phyloP scores from a whole-genome alignment of 2,113 vertebrate genomes.

The Pluvialis apricaria region DNA sequence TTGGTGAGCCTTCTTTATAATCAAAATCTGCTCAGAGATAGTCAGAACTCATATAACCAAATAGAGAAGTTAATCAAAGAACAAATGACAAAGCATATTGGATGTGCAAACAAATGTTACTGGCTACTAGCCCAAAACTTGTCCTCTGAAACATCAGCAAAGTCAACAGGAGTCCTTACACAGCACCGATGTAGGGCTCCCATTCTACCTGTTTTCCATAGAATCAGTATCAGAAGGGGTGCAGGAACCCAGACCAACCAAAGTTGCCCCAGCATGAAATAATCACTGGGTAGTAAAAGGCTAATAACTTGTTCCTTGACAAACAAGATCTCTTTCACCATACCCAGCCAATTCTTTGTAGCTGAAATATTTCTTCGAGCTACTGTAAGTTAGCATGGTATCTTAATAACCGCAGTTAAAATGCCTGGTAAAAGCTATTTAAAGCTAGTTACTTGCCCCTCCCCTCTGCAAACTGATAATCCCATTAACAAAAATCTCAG shows the following conservation, averaged over 20 bases:
- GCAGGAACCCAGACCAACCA: background rate
- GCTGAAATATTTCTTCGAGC: background rate
- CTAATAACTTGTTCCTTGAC: background rate
- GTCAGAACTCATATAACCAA: background rate
- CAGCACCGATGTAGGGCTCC: background rate
- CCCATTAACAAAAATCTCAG: background rate
- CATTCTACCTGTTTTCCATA: background rate
- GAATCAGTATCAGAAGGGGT: background rate
- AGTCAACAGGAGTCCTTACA: background rate
- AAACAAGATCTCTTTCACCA: background rate
- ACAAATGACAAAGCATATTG: background rate
- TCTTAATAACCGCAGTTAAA: background rate
- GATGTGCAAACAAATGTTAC: background rate
- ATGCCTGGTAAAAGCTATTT: background rate
- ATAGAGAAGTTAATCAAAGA: background rate
- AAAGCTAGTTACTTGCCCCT: background rate
- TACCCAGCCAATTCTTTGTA: background rate
- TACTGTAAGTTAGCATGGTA: background rate
- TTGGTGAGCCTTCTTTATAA: background rate
- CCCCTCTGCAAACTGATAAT: background rate
- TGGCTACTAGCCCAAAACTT: background rate
- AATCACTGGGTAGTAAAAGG: background rate
- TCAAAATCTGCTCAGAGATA: background rate
- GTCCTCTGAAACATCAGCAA: background rate
- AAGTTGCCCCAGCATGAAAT: background rate